Base-by-base conservation (phyloP, 2,888 invertebrate species). In the Muschampia plurimacula region DNA sequence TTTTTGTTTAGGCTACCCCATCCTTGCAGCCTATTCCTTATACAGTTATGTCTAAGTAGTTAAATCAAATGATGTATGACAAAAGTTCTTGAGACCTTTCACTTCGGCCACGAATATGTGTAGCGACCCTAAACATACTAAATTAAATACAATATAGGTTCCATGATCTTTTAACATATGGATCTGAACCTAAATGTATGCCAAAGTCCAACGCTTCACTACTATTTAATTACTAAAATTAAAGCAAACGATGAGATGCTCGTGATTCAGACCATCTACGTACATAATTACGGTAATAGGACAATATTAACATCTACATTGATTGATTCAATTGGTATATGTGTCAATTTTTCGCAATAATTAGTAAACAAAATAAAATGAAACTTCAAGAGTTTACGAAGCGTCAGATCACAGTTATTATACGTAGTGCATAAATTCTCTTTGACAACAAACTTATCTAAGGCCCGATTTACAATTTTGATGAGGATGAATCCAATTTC, bases 101-200 rank as follows among this genome's bases (percentile, higher is more conserved):
- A 36, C 36, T 36, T 36, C 36, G 36, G 36, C 36, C n/a, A 49
- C 49, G n/a, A 49, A 49, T 49, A 49, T 49, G 49, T 49, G 5
- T 46, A 46, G 46, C 52, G 5, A 52, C 52, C n/a, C 52, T 52
- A 39, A 59, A 9, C 12, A 57, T 57, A 32, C 32, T n/a, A 12
- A 13, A 60, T 41, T 55, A 22, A 13, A 46, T 32, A 59, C 0
- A 39, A 32, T 44, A 36, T 4, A 66, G 39, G 66, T 67, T 36
- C 66, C 71, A 28, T 52, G 66, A 72, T 72, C 71, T 72, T 72
- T 72, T 72, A 72, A 72, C 71, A 72, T 72, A 72, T 72, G 71
- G 71, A 72, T 72, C 60, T 60, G 65, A 65, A 72, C 66, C 41
- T 8, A 55, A 41, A 39, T 0, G 28, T 10, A n/a, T 44, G 32